These are phyloP conservation scores for Macrostomum cliftonense DNA, from an alignment of 2,888 invertebrate genomes.

Conservation along the genomic window DNA sequence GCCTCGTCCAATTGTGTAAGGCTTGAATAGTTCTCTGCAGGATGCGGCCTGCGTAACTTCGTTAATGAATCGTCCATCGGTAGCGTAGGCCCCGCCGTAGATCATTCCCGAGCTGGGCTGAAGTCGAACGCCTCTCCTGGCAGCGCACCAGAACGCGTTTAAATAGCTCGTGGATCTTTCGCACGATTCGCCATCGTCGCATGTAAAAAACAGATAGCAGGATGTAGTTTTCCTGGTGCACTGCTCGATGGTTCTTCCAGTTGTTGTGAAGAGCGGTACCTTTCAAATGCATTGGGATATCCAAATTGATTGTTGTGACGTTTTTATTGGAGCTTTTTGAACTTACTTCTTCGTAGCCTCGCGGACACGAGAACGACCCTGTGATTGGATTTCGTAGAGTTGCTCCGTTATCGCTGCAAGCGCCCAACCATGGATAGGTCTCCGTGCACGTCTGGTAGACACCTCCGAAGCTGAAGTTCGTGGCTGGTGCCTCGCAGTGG, in stretches of 20 bases:
- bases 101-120: conserved; percentile 17
- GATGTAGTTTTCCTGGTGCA: too few relatives aligned
- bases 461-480: conserved; percentile 24
- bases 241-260: too few relatives aligned
- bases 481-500: conserved; percentile 16
- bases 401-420: background rate
- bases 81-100: conserved; percentile 22
- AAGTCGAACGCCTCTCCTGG: conserved; percentile 13
- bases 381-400: conserved; percentile 20
- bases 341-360: conserved; percentile 16
- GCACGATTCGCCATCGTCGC: too few relatives aligned
- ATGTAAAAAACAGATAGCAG: too few relatives aligned
- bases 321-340: too few relatives aligned
- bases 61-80: conserved; percentile 12
- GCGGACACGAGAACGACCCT: conserved; percentile 18
- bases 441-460: conserved; percentile 18
- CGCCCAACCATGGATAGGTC: background rate
- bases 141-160: conserved; percentile 21
- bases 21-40: conserved; percentile 19
- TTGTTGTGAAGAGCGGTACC: too few relatives aligned
- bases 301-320: too few relatives aligned
- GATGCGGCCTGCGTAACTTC: conserved; percentile 15
- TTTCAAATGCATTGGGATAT: background rate
- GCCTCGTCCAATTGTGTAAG: conserved; percentile 15
- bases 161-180: too few relatives aligned